Evolutionary conservation across 2,888 invertebrate genomes (phyloP).

Genomic region (Ashinkailepas kermadecensis): DNA sequence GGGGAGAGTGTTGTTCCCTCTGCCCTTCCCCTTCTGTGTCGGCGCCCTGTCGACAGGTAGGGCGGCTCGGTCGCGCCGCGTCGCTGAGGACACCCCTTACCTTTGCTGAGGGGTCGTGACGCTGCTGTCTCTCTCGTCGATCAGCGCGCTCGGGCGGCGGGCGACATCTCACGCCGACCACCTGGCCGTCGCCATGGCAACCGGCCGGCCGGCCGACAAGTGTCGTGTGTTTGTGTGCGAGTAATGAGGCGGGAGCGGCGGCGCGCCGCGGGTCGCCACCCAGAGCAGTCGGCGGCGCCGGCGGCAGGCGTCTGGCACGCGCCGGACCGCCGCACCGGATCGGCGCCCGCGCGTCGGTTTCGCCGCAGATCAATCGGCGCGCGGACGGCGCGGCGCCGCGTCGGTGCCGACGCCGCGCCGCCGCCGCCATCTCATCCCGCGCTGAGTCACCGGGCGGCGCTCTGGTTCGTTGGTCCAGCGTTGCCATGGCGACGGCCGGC

Average conservation of each 20-base stretch:
- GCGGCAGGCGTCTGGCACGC: background rate
- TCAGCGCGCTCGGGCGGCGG: too few species aligned
- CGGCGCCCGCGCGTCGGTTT: background rate
- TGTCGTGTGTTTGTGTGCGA: background rate
- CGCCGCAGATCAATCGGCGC: background rate
- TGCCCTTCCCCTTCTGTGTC: background rate
- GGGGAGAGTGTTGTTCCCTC: background rate
- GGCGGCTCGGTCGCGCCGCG: too few species aligned
- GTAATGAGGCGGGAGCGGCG: background rate
- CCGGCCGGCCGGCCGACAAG: background rate
- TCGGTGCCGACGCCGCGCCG: too few species aligned
- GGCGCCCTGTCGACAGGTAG: too few species aligned
- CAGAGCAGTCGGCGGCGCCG: background rate
- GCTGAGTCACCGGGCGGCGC: background rate
- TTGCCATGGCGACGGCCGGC: background rate
- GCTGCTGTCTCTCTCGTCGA: too few species aligned
- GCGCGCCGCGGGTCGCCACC: background rate
- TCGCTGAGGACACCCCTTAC: too few species aligned
- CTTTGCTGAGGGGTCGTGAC: too few species aligned
- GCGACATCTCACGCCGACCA: background rate
- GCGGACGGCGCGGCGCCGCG: background rate
- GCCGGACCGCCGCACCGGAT: background rate
- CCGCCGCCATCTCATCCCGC: background rate
- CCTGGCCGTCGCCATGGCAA: constrained; percentile 9
- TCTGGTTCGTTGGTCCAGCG: constrained; percentile 10